Percentiles rank a stretch among this genome's conserved stretches.
phyloP scores from a whole-genome alignment of 1,140 invertebrate species.

The Telenomus remus region DNA sequence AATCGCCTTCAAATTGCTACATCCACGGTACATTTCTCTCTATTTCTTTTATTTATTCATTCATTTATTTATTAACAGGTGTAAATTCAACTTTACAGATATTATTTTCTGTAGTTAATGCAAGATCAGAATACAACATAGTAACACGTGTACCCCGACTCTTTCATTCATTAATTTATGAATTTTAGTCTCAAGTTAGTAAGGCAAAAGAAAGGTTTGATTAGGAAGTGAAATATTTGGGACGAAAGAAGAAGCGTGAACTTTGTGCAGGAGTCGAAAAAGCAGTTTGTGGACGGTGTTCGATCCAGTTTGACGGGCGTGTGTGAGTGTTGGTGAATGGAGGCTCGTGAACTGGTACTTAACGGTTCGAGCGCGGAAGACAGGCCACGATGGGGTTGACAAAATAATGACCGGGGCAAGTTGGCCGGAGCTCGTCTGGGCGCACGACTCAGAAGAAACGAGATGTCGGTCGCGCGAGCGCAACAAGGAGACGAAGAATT shows the following conservation, averaged over 20 bases:
- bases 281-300: constrained; percentile 25
- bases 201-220: too few species aligned
- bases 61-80: too few species aligned
- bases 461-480: not conserved
- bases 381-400: constrained; percentile 39
- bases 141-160: too few species aligned
- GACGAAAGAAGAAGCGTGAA: constrained; percentile 27
- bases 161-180: too few species aligned
- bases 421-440: constrained; percentile 2
- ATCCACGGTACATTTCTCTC: too few species aligned
- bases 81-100: too few species aligned
- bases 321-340: constrained; percentile 25
- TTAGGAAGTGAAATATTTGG: too few species aligned
- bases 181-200: too few species aligned
- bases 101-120: too few species aligned
- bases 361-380: constrained; percentile 41
- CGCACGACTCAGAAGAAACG: not conserved
- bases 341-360: constrained; percentile 20
- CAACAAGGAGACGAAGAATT: constrained; percentile 24
- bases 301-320: constrained; percentile 48
- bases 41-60: too few species aligned
- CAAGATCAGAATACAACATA: too few species aligned
- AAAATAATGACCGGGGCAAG: constrained; percentile 50
- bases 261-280: constrained; percentile 17
- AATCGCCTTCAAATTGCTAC: too few species aligned